These are phyloP conservation scores for Lates japonicus DNA, from an alignment of 2,797 vertebrate species.

Conservation along the genomic window DNA sequence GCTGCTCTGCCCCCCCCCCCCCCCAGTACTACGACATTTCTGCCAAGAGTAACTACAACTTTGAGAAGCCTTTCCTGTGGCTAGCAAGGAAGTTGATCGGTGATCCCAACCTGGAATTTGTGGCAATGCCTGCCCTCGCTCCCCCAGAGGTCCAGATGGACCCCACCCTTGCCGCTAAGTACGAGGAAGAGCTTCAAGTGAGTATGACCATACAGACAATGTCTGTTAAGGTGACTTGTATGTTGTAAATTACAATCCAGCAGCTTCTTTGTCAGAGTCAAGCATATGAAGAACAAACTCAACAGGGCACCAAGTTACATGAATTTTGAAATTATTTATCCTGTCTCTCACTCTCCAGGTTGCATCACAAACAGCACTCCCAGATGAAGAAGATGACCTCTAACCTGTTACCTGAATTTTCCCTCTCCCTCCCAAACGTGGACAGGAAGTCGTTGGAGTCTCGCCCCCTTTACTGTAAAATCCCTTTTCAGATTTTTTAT, in stretches of 20 bases:
- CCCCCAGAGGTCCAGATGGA: conserved; percentile 90
- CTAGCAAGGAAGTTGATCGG: conserved; percentile 89
- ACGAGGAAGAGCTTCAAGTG: conserved; percentile 89
- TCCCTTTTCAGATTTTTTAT: conserved; percentile 87
- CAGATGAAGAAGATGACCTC: conserved; percentile 91
- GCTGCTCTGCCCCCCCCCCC: not conserved
- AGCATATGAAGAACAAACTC: not conserved
- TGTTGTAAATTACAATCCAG: not conserved
- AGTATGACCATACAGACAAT: conserved; percentile 48
- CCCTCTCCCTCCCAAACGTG: conserved; percentile 42
- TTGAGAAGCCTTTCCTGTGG: conserved; percentile 91
- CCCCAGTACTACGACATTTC: conserved; percentile 90
- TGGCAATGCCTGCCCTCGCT: conserved; percentile 89
- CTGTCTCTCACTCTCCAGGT: conserved; percentile 65
- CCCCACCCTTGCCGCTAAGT: conserved; percentile 85
- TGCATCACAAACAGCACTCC: conserved; percentile 89
- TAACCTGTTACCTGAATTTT: conserved; percentile 82
- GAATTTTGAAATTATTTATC: not conserved
- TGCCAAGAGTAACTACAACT: conserved; percentile 92
- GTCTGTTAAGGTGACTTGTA: not conserved
- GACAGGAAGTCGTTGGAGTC: conserved; percentile 78
- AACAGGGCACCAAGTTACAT: not conserved
- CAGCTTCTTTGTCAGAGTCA: not conserved
- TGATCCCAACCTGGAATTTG: conserved; percentile 91
- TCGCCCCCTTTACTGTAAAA: conserved; percentile 86